A percentile compares a stretch with the other conserved stretches of the same genome.
These are phyloP conservation scores for Bombus superbus DNA, from an alignment of 1,140 invertebrate species.

Conservation along the genomic window DNA sequence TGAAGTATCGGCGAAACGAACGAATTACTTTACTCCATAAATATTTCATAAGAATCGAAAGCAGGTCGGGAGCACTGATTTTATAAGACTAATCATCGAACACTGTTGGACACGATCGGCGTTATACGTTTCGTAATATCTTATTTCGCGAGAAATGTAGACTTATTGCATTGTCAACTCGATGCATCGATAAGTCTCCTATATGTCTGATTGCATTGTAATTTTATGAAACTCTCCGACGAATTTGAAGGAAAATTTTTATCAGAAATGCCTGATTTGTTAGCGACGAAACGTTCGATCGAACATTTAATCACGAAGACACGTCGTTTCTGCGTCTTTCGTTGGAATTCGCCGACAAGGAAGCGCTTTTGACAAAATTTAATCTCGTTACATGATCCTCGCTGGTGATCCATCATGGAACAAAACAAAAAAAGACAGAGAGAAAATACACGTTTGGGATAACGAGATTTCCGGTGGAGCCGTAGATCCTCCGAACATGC, in stretches of 20 bases:
- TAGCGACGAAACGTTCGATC: neutral
- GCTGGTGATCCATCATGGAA: neutral
- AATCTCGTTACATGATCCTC: constrained; percentile 7
- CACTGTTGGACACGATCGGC: constrained; percentile 50
- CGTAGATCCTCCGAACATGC: constrained; percentile 1
- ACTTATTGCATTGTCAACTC: neutral
- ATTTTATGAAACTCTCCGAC: neutral
- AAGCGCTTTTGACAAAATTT: constrained; percentile 3
- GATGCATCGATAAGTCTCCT: neutral
- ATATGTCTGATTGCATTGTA: neutral
- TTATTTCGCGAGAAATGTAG: neutral
- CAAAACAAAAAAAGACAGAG: neutral
- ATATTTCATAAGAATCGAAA: constrained; percentile 29
- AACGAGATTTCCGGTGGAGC: constrained; percentile 11
- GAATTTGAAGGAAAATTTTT: neutral
- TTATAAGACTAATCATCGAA: neutral
- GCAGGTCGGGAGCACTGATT: constrained; percentile 31
- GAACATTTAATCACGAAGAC: neutral
- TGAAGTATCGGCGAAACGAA: neutral
- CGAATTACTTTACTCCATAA: constrained; percentile 15
- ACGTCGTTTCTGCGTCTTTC: neutral
- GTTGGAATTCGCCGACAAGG: neutral
- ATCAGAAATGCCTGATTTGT: neutral
- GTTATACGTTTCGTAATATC: constrained; percentile 6
- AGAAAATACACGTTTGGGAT: neutral